Base-by-base conservation (phyloP, 2,888 invertebrate genomes). In the Drosophila heteroneura region DNA sequence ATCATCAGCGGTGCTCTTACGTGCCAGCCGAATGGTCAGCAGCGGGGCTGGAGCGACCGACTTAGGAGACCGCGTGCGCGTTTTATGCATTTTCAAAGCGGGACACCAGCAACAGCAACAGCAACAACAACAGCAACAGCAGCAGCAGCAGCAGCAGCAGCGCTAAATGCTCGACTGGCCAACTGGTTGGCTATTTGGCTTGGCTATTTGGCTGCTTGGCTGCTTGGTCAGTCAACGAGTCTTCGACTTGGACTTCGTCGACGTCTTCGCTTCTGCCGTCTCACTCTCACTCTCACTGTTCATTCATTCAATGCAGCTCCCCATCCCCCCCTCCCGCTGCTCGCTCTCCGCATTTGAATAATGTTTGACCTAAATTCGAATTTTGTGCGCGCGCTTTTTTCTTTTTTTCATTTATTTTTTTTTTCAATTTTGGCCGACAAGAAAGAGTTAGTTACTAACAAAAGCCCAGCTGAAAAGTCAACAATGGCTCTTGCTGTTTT, bases 21-120 rank as follows among this genome's bases (percentile, higher is more conserved):
- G 85, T 87, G 88, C 85, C 81, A 87, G 85, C 85, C 85, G 88
- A 86, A 85, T 88, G 85, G 85, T 88, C 85, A 85, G 81, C 88
- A 65, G 54, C 44, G 84, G 77, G 85, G 78, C 85, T 88, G 88
- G 88, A 85, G 83, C 81, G 81, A 86, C 87, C 85, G 85, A 85
- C 85, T 84, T 85, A 85, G 85, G 81, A 83, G 88, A 51, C 82
- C 76, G 81, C 83, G 77, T 74, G 81, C 83, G 85, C 89, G 85
- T 83, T 88, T 88, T 88, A 88, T 86, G 85, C 85, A 86, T 85
- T 86, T 88, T 88, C 74, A 79, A 81, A 83, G 83, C 85, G 85
- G 75, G 75, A 79, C 81, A 77, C 56, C 68, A 79, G 63, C 76
- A 26, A 47, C 47, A 47, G 4, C 73, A 74, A 14, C 62, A 66